phyloP scores from a whole-genome alignment of 1,140 invertebrate species.

The Pantala flavescens region DNA sequence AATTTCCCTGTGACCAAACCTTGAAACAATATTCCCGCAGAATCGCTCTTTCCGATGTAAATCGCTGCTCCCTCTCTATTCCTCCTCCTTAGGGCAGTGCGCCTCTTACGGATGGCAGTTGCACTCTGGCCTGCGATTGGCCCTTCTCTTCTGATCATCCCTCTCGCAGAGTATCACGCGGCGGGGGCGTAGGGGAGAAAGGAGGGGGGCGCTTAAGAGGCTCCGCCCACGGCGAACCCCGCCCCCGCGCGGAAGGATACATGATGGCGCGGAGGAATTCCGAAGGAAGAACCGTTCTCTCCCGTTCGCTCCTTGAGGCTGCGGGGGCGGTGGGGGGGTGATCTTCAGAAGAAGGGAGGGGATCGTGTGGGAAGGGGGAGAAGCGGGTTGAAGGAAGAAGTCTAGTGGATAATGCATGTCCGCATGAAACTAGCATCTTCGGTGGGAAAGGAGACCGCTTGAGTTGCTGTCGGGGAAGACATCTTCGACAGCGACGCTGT shows the following conservation, averaged over 20 bases:
- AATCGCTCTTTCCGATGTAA: too few relatives aligned
- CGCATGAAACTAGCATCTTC: background rate
- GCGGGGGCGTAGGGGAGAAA: background rate
- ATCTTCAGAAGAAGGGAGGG: background rate
- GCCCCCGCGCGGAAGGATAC: background rate
- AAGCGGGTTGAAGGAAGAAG: background rate
- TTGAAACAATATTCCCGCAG: too few relatives aligned
- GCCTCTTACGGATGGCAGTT: background rate
- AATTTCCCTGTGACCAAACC: too few relatives aligned
- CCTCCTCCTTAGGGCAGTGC: background rate
- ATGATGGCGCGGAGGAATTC: too few relatives aligned
- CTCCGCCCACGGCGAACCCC: background rate
- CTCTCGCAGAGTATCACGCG: background rate
- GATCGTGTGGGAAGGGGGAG: background rate
- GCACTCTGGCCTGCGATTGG: too few relatives aligned
- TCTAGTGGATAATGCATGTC: slow-evolving; percentile 1
- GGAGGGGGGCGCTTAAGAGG: background rate
- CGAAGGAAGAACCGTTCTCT: too few relatives aligned
- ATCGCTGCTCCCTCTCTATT: background rate
- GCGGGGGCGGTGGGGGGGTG: too few relatives aligned
- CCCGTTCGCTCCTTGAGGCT: too few relatives aligned
- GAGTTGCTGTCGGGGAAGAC: background rate
- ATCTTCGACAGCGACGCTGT: background rate
- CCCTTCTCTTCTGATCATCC: too few relatives aligned
- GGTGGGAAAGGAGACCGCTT: background rate